Evolutionary conservation across 37 sponge, comb jelly and placozoan species (phyloP), one percentile per base, ranked within the genome.

Genomic region (Hexactinellida sp.): DNA sequence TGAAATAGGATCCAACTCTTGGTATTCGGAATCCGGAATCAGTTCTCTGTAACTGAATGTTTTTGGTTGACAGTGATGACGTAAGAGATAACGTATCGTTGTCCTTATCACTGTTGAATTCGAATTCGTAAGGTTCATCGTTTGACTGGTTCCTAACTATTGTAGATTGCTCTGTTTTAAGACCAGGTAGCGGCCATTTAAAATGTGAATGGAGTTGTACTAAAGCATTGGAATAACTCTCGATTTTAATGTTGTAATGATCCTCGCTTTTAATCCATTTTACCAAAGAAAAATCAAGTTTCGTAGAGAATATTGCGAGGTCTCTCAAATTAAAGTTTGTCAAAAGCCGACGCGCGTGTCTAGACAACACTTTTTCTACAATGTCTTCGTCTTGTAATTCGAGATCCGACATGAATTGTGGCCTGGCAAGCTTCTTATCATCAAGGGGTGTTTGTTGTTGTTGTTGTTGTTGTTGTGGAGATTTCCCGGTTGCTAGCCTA

Each of bases 341-440:
- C 0, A 96, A 86, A 24, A 94, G 88, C 76, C 94, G 92, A 13
- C 94, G 82, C 32, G 97, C 93, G 83, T 96, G 94, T 0, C 94
- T 91, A 37, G 90, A 82, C 54, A 96, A 83, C 25, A 96, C 91
- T 25, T 91, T 85, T 41, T 96, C 97, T 21, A 96, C 91, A 84
- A 94, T 87, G 1, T 87, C 90, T 37, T 93, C 93, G 71, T 93
- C 96, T 32, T 90, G 88, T 1, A 85, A 83, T 32, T 90, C 89
- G 0, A 93, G 38, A 82, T 93, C 92, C 63, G 89, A 37, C 35
- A 91, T 87, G 88, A 95, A 95, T 52, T 95, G 96, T 38, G 96
- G 96, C 88, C 92, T 90, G 36, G 86, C 55, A 25, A 93, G 89
- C 38, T 91, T 63, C 13, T 63, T 63, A 10, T 63, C 76, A 10